phyloP scores from a whole-genome alignment of 2,113 vertebrate species.

The Passer domesticus region DNA sequence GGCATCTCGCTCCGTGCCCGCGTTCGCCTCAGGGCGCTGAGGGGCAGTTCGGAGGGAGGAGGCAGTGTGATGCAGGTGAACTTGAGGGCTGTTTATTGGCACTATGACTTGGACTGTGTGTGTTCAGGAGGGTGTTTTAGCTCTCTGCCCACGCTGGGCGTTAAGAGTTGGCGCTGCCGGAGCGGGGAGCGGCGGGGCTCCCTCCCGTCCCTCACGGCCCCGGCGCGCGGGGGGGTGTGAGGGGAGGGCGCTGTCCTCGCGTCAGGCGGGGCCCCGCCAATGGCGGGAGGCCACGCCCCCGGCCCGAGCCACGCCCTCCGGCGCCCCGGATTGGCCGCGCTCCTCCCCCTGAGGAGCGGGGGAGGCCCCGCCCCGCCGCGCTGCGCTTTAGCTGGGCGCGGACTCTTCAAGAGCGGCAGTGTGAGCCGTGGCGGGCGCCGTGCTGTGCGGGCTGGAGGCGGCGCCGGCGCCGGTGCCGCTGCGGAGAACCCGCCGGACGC shows the following conservation, averaged over 20 bases:
- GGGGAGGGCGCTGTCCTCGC: background rate
- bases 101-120: fast-evolving
- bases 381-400: conserved; percentile 24
- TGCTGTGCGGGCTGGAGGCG: background rate
- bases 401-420: conserved; percentile 11
- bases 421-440: background rate
- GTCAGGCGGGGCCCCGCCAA: background rate
- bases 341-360: background rate
- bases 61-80: no score
- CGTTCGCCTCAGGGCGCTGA: fast-evolving
- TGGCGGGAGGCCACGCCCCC: background rate
- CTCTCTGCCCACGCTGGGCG: fast-evolving
- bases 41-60: no score
- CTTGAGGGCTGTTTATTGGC: background rate
- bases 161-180: fast-evolving
- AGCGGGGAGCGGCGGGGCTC: fast-evolving
- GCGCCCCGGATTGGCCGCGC: background rate
- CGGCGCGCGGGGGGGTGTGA: background rate
- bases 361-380: background rate
- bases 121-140: background rate
- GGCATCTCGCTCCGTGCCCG: fast-evolving
- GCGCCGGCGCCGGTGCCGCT: background rate
- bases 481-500: background rate
- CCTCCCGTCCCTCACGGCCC: background rate
- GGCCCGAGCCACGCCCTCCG: background rate